These are phyloP conservation scores for Ophioninae sp. DNA, from an alignment of 2,888 invertebrate species.

Conservation along the genomic window DNA sequence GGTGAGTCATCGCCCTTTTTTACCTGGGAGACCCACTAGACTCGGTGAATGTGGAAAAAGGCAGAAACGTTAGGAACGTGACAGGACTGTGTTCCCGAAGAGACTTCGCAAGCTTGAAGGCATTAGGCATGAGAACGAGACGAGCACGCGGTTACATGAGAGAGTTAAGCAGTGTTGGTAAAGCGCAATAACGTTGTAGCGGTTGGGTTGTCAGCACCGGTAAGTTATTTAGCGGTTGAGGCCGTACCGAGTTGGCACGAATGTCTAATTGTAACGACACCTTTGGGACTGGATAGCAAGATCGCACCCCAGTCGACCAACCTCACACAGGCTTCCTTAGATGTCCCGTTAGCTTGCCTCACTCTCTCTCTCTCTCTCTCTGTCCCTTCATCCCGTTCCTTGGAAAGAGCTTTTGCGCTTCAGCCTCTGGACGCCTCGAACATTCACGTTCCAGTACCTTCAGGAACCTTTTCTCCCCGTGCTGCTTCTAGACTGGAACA, in stretches of 20 bases:
- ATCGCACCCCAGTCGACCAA: constrained; percentile 67
- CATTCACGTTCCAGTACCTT: constrained; percentile 58
- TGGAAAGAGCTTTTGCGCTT: constrained; percentile 64
- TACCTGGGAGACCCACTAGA: not conserved
- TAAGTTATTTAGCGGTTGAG: constrained; percentile 80
- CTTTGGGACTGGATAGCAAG: constrained; percentile 75
- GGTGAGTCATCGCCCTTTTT: too few relatives aligned
- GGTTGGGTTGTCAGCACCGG: constrained; percentile 79
- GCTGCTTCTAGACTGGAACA: constrained; percentile 22
- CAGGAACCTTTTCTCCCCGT: constrained; percentile 61
- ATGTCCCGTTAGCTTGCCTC: constrained; percentile 26
- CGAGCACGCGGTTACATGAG: constrained; percentile 30
- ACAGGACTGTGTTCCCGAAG: constrained; percentile 47
- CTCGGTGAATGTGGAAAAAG: constrained; percentile 5
- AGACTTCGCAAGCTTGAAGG: constrained; percentile 34
- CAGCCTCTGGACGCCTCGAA: constrained; percentile 69
- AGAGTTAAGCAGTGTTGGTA: constrained; percentile 21
- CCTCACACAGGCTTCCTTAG: constrained; percentile 65
- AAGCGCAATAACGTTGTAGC: constrained; percentile 68
- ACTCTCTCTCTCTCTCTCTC: constrained; percentile 43
- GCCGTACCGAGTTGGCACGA: constrained; percentile 76
- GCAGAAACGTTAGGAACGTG: constrained; percentile 38
- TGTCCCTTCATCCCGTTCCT: constrained; percentile 17
- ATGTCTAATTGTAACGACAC: constrained; percentile 80
- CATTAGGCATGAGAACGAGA: constrained; percentile 62